Percentiles rank a stretch among this genome's conserved stretches.
Conservation (phyloP, 1,140 invertebrate genomes). For the Sinella curviseta region DNA sequence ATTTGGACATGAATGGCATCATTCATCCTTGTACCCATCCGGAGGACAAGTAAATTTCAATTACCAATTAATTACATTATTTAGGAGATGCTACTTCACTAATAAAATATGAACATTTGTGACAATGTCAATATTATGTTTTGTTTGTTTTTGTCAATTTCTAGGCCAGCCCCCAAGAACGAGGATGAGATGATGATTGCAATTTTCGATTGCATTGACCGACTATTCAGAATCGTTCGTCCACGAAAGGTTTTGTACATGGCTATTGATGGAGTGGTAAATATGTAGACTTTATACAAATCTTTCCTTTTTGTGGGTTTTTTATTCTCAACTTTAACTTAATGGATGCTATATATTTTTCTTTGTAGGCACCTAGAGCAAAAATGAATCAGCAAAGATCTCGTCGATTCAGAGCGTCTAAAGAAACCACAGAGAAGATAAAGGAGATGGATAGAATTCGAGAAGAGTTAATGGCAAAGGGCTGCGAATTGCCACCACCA, state of each 20-base stretch:
- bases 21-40: conserved; percentile 99
- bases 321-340: background rate
- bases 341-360: too few species aligned
- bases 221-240: conserved; percentile 90
- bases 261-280: conserved; percentile 98
- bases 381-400: conserved; percentile 99
- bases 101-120: conserved; percentile 2
- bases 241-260: conserved; percentile 95
- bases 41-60: conserved; percentile 77
- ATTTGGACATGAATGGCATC: conserved; percentile 99
- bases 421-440: conserved; percentile 89
- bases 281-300: conserved; percentile 50
- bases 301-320: background rate
- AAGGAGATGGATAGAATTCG: conserved; percentile 78
- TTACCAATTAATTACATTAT: background rate
- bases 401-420: conserved; percentile 91
- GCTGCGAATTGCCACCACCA: conserved; percentile 79
- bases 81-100: background rate
- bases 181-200: conserved; percentile 99
- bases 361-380: conserved; percentile 80
- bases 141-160: conserved; percentile 51
- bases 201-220: conserved; percentile 98
- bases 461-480: conserved; percentile 72
- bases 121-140: background rate
- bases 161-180: conserved; percentile 90